Conservation (phyloP, 2,113 vertebrate species). For the Micromys minutus region DNA sequence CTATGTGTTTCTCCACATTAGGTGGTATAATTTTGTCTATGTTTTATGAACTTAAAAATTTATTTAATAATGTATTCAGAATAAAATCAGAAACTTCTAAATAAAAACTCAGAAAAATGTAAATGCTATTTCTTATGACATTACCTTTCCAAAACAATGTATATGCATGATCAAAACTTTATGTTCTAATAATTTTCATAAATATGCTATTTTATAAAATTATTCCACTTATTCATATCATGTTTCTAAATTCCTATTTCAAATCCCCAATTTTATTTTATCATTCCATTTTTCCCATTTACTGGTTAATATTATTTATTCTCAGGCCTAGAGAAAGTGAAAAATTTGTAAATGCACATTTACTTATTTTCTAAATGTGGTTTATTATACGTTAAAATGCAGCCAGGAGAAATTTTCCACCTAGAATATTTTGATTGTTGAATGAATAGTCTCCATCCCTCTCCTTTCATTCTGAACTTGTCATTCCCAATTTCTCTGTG, state of each 20-base stretch:
- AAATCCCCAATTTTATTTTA: constrained; percentile 1
- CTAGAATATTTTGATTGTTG: not conserved
- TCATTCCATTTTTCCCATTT: not conserved
- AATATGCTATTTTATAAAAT: constrained; percentile 2
- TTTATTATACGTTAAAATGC: not conserved
- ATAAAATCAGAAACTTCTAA: constrained; percentile 52
- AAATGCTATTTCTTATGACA: constrained; percentile 54
- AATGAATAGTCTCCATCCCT: not conserved
- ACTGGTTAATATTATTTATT: not conserved
- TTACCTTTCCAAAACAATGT: constrained; percentile 40
- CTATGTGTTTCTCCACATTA: not conserved
- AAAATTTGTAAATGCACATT: not conserved
- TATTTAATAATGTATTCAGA: not conserved
- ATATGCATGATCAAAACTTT: constrained; percentile 44
- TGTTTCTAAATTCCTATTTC: constrained; percentile 28
- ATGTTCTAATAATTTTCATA: constrained; percentile 28
- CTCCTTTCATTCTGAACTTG: not conserved
- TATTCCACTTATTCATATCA: not conserved
- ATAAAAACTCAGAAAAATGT: constrained; percentile 40
- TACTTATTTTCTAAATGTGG: not conserved
- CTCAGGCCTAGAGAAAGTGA: not conserved
- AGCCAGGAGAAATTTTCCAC: not conserved
- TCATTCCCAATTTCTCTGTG: not conserved
- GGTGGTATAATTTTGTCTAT: not conserved
- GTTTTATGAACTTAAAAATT: not conserved